These are phyloP conservation scores for Rosalia funebris DNA, from an alignment of 2,888 invertebrate genomes.

Conservation along the genomic window DNA sequence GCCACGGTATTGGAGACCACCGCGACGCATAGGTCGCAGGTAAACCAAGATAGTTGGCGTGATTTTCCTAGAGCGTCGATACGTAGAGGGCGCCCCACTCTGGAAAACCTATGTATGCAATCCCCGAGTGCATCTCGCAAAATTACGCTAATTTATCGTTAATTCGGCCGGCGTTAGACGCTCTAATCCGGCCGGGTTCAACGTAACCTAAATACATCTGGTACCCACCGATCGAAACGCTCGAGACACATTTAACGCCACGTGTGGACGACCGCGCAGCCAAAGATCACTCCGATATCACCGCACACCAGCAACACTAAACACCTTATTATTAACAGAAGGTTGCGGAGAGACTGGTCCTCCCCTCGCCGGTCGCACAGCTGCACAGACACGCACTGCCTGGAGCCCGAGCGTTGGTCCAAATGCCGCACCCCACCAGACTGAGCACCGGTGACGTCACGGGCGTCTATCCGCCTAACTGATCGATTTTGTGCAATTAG, in stretches of 20 bases:
- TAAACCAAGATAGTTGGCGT: slow-evolving; percentile 18
- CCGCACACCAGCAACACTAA: slow-evolving; percentile 7
- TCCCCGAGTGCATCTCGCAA: slow-evolving; percentile 29
- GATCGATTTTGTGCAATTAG: slow-evolving; percentile 58
- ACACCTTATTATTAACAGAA: slow-evolving; percentile 18
- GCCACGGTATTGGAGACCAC: not conserved
- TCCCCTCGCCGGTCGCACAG: slow-evolving; percentile 18
- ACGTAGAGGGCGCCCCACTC: slow-evolving; percentile 35
- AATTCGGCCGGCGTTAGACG: not conserved
- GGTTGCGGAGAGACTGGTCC: slow-evolving; percentile 17
- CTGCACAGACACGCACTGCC: slow-evolving; percentile 43
- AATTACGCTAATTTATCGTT: slow-evolving; percentile 4
- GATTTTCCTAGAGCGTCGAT: slow-evolving; percentile 9
- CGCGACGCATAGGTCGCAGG: not conserved
- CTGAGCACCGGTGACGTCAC: slow-evolving; percentile 65
- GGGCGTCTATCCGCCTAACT: slow-evolving; percentile 54
- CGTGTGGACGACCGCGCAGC: slow-evolving; percentile 7
- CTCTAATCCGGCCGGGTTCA: slow-evolving; percentile 12
- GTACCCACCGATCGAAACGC: slow-evolving; percentile 18
- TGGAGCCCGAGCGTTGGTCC: slow-evolving; percentile 44
- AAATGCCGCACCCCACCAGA: slow-evolving; percentile 56
- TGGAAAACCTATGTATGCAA: slow-evolving; percentile 32
- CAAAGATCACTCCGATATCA: slow-evolving; percentile 18
- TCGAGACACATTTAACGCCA: slow-evolving; percentile 8
- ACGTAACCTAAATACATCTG: slow-evolving; percentile 6